These are phyloP conservation scores for Abrostola tripartita DNA, from an alignment of 2,888 invertebrate genomes.

Conservation along the genomic window DNA sequence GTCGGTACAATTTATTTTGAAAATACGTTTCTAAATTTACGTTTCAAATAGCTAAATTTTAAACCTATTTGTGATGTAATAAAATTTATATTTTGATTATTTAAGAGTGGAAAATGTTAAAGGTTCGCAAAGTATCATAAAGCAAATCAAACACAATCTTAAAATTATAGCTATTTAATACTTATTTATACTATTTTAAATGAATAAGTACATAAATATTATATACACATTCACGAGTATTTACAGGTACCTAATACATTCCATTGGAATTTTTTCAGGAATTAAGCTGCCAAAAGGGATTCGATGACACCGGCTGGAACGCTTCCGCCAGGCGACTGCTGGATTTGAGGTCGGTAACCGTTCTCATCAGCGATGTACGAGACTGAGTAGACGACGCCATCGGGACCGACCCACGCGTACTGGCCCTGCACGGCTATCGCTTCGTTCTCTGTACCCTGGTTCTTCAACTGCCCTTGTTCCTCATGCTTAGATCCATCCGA, in stretches of 20 bases:
- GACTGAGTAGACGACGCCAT: slow-evolving; percentile 88
- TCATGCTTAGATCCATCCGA: slow-evolving; percentile 88
- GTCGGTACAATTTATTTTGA: no score
- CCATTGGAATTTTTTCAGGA: slow-evolving; percentile 55
- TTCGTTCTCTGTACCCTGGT: slow-evolving; percentile 88
- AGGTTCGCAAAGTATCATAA: background rate
- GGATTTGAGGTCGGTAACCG: slow-evolving; percentile 83
- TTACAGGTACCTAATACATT: slow-evolving; percentile 62
- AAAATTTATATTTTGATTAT: no score
- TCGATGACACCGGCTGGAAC: slow-evolving; percentile 76
- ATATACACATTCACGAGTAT: slow-evolving; percentile 75
- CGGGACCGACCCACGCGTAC: slow-evolving; percentile 87
- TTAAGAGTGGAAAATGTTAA: no score
- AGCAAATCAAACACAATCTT: background rate
- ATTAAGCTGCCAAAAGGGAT: slow-evolving; percentile 74
- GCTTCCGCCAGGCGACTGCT: slow-evolving; percentile 79
- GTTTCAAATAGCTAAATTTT: no score
- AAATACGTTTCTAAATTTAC: no score
- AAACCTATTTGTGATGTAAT: no score
- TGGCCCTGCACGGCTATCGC: slow-evolving; percentile 87
- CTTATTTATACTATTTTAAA: slow-evolving; percentile 45
- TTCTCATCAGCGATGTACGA: slow-evolving; percentile 88
- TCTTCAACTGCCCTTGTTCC: slow-evolving; percentile 88
- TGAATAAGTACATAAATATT: slow-evolving; percentile 83
- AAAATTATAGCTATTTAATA: slow-evolving; percentile 36